Conservation (phyloP, 1,140 invertebrate species). For the Lasioglossum albipes region DNA sequence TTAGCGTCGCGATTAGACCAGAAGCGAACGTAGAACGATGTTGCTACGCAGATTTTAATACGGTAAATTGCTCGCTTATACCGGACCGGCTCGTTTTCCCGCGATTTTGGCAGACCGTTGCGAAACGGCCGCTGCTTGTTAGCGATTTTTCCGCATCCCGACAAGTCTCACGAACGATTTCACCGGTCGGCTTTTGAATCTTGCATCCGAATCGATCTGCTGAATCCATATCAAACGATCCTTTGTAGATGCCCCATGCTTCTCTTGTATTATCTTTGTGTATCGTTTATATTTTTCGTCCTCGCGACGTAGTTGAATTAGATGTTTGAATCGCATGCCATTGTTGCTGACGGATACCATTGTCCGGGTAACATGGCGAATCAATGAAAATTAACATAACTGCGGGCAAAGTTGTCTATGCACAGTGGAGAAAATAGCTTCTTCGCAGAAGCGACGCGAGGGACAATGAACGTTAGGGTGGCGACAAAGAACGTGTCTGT, state of each 20-base stretch:
- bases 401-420: not conserved
- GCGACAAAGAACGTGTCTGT: not conserved
- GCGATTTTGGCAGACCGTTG: not conserved
- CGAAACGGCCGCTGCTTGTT: not conserved
- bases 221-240: not conserved
- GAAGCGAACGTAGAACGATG: not conserved
- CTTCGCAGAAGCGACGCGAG: not conserved
- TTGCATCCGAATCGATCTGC: not conserved
- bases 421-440: too few species aligned
- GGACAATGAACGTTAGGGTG: too few species aligned
- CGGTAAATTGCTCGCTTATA: conserved; percentile 20
- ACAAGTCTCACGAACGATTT: not conserved
- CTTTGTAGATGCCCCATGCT: not conserved
- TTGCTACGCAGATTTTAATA: conserved; percentile 31
- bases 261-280: not conserved
- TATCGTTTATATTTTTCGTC: not conserved
- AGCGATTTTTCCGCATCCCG: not conserved
- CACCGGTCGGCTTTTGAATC: not conserved
- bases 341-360: too few species aligned
- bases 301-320: not conserved
- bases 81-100: not conserved
- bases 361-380: too few species aligned
- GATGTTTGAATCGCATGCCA: too few species aligned
- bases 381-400: too few species aligned
- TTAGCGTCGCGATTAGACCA: conserved; percentile 26